These are phyloP conservation scores for Formicarius rufipectus DNA, from an alignment of 2,113 vertebrate species.

Conservation along the genomic window DNA sequence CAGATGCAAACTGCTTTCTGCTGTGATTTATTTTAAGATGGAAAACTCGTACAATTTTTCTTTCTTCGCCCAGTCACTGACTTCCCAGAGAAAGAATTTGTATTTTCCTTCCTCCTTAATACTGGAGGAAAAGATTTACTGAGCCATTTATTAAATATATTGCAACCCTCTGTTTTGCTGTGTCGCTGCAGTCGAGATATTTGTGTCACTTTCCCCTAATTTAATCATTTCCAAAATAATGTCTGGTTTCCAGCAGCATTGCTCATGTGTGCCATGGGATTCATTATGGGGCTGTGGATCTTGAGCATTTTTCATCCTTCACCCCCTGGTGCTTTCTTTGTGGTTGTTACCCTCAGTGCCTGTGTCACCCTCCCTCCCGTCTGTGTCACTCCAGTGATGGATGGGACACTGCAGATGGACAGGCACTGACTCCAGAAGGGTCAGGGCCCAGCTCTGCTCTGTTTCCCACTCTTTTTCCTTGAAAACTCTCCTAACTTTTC, in stretches of 20 bases:
- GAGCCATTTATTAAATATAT: slow-evolving; percentile 28
- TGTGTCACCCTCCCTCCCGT: not conserved
- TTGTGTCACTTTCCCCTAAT: slow-evolving; percentile 32
- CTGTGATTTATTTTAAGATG: slow-evolving; percentile 14
- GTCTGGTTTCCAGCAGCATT: slow-evolving; percentile 18
- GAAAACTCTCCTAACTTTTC: not conserved
- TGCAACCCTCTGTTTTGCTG: slow-evolving; percentile 2
- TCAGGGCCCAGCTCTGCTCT: not conserved
- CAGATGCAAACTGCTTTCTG: slow-evolving; percentile 1
- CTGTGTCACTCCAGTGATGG: not conserved
- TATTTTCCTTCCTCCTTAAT: slow-evolving; percentile 2
- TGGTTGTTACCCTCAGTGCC: not conserved
- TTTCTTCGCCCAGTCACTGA: not conserved
- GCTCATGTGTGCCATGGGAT: not conserved
- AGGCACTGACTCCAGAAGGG: not conserved
- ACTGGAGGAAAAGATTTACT: slow-evolving; percentile 19
- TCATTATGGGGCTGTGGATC: not conserved
- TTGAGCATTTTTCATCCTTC: not conserved
- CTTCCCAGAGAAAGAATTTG: not conserved
- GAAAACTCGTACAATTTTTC: not conserved
- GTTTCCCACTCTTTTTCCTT: not conserved
- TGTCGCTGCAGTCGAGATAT: not conserved
- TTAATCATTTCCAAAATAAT: slow-evolving; percentile 50
- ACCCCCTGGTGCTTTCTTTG: not conserved
- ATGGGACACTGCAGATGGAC: not conserved